Evolutionary conservation across 2,113 vertebrate species (phyloP).

Genomic region (Chamaea fasciata): DNA sequence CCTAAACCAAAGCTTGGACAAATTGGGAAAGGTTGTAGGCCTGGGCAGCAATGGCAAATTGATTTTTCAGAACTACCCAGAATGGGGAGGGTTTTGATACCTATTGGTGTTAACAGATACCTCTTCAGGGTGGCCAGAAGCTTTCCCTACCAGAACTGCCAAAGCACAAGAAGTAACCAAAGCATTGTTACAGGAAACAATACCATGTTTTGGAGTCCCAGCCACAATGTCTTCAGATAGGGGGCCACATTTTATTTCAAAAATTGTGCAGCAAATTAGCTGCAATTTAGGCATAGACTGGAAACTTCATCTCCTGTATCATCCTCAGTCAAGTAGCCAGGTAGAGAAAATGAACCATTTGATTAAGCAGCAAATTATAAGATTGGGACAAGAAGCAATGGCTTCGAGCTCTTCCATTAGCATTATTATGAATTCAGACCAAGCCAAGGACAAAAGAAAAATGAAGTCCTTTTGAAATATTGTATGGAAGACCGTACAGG

Average conservation of each 20-base stretch:
- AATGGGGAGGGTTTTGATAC: neutral
- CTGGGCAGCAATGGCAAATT: neutral
- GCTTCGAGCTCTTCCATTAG: too few relatives aligned
- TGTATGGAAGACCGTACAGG: too few relatives aligned
- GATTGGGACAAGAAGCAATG: too few relatives aligned
- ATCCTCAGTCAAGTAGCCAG: neutral
- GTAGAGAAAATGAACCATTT: neutral
- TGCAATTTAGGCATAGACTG: neutral
- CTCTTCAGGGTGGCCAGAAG: neutral
- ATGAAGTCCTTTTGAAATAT: too few relatives aligned
- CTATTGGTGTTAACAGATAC: neutral
- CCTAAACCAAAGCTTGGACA: neutral
- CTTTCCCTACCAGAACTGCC: neutral
- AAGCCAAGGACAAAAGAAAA: too few relatives aligned
- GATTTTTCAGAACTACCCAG: neutral
- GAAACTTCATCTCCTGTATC: neutral
- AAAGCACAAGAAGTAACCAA: neutral
- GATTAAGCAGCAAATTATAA: neutral
- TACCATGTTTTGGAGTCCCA: neutral
- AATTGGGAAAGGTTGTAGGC: neutral
- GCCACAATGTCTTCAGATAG: neutral
- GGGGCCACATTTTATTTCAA: neutral
- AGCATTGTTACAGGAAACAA: neutral
- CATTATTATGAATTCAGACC: too few relatives aligned
- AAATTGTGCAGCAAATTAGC: neutral